Percentiles rank a stretch among this genome's conserved stretches.
phyloP scores from a whole-genome alignment of 2,113 vertebrate species.

The Menidia beryllina region DNA sequence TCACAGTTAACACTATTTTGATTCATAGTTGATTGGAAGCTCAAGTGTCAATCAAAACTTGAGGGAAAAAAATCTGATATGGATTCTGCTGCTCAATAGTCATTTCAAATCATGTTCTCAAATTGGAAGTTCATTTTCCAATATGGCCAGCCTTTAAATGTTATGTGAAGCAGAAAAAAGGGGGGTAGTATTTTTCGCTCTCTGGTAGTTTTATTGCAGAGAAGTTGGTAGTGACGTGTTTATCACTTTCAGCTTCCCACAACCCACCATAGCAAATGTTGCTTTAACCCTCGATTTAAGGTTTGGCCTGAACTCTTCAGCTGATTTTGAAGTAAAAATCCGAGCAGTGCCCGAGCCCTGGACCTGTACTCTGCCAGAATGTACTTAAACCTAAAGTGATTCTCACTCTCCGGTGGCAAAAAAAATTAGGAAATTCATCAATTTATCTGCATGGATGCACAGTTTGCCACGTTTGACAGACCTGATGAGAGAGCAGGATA shows the following conservation, averaged over 20 bases:
- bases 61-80: not conserved
- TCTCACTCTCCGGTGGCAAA: constrained; percentile 17
- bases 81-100: not conserved
- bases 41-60: not conserved
- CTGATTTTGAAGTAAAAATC: constrained; percentile 33
- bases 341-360: constrained; percentile 18
- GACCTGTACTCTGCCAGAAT: constrained; percentile 13
- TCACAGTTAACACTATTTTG: constrained; percentile 1
- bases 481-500: constrained; percentile 30
- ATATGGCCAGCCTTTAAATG: constrained; percentile 1
- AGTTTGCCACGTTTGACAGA: constrained; percentile 51
- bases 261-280: constrained; percentile 11
- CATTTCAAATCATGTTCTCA: not conserved
- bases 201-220: not conserved
- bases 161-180: not conserved
- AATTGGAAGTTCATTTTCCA: not conserved
- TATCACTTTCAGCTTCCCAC: constrained; percentile 53
- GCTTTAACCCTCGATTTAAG: constrained; percentile 34
- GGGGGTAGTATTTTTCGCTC: constrained; percentile 7
- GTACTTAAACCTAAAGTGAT: constrained; percentile 33
- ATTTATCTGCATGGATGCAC: constrained; percentile 45
- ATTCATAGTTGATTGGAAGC: constrained; percentile 1
- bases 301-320: constrained; percentile 20
- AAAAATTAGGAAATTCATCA: constrained; percentile 31
- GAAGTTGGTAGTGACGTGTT: constrained; percentile 44